These are phyloP conservation scores for Podarcis lilfordi DNA, from an alignment of 2,797 vertebrate species.

Conservation along the genomic window DNA sequence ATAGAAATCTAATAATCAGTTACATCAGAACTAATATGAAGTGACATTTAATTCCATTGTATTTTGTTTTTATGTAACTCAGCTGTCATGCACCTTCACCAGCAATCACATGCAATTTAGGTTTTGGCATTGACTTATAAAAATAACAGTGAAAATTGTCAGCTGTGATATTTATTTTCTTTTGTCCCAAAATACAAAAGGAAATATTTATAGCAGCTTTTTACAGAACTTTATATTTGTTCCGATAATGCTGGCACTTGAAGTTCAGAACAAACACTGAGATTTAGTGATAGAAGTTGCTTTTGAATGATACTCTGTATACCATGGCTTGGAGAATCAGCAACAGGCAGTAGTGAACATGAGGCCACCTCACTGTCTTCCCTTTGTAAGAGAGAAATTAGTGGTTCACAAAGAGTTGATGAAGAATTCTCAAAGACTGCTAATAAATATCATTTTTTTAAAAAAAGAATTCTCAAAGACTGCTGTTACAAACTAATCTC, in stretches of 20 bases:
- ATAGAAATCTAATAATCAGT: conserved; percentile 40
- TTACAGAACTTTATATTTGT: conserved; percentile 10
- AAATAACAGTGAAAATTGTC: conserved; percentile 6
- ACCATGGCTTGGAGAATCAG: background rate
- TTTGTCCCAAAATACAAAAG: background rate
- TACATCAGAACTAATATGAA: conserved; percentile 57
- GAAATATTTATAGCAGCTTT: background rate
- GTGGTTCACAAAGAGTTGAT: background rate
- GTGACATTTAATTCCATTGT: conserved; percentile 56
- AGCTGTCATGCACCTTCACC: conserved; percentile 35
- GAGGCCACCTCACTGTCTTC: too few relatives aligned
- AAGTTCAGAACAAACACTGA: background rate
- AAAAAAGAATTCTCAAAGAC: background rate
- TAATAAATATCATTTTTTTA: background rate
- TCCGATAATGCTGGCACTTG: conserved; percentile 17
- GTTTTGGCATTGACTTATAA: conserved; percentile 9
- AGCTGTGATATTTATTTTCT: background rate
- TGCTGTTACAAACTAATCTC: background rate
- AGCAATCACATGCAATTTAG: conserved; percentile 47
- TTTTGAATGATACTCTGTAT: background rate
- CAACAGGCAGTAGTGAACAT: background rate
- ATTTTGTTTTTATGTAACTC: conserved; percentile 45
- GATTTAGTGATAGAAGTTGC: background rate
- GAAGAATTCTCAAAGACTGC: background rate
- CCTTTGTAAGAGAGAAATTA: background rate